Base-by-base conservation (phyloP, 2,797 vertebrate species). In the Microcaecilia unicolor region DNA sequence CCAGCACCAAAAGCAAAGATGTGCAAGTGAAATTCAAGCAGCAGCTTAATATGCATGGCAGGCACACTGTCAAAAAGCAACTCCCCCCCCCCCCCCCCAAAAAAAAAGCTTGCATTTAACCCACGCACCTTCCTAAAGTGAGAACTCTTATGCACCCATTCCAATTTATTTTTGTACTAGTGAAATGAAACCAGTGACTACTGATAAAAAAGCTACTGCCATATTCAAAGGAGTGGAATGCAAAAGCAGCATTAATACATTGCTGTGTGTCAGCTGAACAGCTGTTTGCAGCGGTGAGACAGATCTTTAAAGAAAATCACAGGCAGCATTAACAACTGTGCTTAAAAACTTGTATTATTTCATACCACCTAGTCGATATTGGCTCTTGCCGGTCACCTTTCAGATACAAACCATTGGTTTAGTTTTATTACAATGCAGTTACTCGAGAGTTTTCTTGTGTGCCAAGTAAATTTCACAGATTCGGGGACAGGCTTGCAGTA, bases 311-410 rank as follows among this genome's bases (percentile, higher is more conserved):
- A 71, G 77, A 63, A 67, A 58, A 78, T 72, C 89, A 90, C 82
- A 87, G 90, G 81, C 79, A 91, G 87, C 84, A 84, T 72, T 67
- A 73, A 52, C 66, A 73, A 52, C 66, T 69, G 78, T 76, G 75
- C 64, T 66, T 64, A 73, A 79, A 81, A 69, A 84, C 85, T 74
- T 63, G 72, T 78, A 76, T 85, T 81, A 81, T 79, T 85, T 90
- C 89, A 92, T 90, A 93, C 89, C 90, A 83, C 89, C 81, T 81
- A 86, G 89, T 58, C 80, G 91, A 87, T 83, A 94, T 67, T 89
- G 88, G 87, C 88, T 86, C 85, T 87, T 94, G 92, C 86, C 86
- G 81, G 89, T 81, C 79, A 97, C 93, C 93, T 97, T 97, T 77
- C 74, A 93, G 92, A 97, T 87, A 96, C 80, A 96, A 93, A 96